phyloP scores from a whole-genome alignment of 2,113 vertebrate genomes.

The Nanger granti region DNA sequence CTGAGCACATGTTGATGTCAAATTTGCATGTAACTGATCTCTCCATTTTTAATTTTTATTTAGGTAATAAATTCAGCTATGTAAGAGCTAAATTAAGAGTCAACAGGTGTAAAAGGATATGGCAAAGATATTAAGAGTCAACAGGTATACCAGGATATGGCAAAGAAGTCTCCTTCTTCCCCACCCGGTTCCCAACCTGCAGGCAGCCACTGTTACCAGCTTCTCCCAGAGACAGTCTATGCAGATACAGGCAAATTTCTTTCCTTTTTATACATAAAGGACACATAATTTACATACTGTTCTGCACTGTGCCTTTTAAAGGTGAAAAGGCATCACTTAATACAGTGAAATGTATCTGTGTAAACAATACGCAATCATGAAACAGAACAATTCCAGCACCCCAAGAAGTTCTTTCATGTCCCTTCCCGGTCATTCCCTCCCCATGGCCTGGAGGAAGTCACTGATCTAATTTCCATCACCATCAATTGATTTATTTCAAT shows the following conservation, averaged over 20 bases:
- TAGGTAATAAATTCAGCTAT: not conserved
- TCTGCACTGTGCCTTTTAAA: not conserved
- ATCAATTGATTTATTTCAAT: not conserved
- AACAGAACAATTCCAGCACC: not conserved
- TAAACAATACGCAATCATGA: not conserved
- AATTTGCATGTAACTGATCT: not conserved
- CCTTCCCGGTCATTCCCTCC: not conserved
- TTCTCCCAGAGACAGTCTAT: not conserved
- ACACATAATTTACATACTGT: not conserved
- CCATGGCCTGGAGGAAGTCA: not conserved
- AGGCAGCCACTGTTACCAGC: not conserved
- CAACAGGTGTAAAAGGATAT: not conserved
- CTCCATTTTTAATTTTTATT: not conserved
- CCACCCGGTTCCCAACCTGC: not conserved
- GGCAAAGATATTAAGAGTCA: not conserved
- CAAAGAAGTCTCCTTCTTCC: not conserved
- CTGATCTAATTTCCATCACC: not conserved
- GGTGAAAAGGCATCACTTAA: not conserved
- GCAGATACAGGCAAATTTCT: not conserved
- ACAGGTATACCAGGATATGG: not conserved
- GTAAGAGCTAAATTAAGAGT: not conserved
- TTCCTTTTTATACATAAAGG: not conserved
- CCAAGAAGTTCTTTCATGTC: not conserved
- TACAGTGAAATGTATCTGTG: not conserved
- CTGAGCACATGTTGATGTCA: not conserved